Percentiles rank a stretch among this genome's conserved stretches.
These are phyloP conservation scores for Notiomystis cincta DNA, from an alignment of 2,113 vertebrate species.

Conservation along the genomic window DNA sequence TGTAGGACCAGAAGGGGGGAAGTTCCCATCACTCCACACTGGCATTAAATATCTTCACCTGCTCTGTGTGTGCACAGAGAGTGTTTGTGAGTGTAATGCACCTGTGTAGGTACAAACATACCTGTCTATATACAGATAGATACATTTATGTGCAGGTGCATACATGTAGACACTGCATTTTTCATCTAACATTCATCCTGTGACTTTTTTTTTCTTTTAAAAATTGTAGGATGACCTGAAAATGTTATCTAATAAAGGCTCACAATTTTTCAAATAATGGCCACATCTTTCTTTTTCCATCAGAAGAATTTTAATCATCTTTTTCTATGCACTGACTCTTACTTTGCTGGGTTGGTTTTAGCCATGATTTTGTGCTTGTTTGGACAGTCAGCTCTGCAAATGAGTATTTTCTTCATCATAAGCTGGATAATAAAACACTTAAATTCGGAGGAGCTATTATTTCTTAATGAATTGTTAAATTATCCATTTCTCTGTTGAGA, in stretches of 20 bases:
- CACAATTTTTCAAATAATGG: neutral
- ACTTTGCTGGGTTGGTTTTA: neutral
- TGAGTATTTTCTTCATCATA: neutral
- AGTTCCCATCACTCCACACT: neutral
- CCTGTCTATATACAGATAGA: accelerated
- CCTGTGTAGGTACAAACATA: neutral
- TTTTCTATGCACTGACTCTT: neutral
- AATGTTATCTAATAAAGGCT: neutral
- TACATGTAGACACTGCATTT: neutral
- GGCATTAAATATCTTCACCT: neutral
- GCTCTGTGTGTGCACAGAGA: neutral
- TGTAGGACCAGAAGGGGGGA: neutral
- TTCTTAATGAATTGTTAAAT: neutral
- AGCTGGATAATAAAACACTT: neutral
- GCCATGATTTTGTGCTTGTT: neutral
- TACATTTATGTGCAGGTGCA: too few relatives aligned
- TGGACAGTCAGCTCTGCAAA: neutral
- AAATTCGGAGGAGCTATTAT: neutral
- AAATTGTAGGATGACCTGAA: neutral
- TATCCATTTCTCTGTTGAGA: neutral
- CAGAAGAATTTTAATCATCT: neutral
- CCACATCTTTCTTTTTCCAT: neutral
- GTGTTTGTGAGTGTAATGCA: neutral
- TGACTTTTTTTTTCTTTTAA: neutral
- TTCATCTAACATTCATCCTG: neutral